Evolutionary conservation across 2,797 vertebrate species (phyloP), one percentile per base, ranked within the genome.

Genomic region (Neostethus bicornis): DNA sequence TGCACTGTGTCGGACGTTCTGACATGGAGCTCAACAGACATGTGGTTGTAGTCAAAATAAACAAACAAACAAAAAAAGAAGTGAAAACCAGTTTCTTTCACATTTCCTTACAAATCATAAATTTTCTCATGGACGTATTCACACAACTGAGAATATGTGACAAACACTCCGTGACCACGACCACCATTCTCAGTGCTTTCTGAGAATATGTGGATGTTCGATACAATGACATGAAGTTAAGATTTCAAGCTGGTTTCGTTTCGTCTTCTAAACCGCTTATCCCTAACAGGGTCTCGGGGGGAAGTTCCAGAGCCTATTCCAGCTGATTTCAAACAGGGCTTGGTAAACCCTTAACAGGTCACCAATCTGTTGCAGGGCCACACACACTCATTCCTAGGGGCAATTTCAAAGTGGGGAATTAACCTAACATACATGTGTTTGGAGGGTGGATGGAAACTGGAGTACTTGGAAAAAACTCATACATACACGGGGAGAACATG

Each of bases 91-190:
- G 4, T 23, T 35, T 41, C 50, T 19, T 26, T 70, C 60, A 4
- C 62, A 45, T 62, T 86, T 89, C 76, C 78, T 79, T 31, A 64
- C 51, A 3, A 14, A 51, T 46, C 29, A 2, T 3, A 0, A 2
- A 28, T 16, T 31, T 19, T 37, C 38, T 60, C 39, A 16, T 8
- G 24, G 14, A 25, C 48, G 39, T 11, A 16, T 25, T 12, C n/a
- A 1, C 6, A 6, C 11, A 5, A 26, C 42, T 29, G 25, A 25
- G 47, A 31, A 35, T 1, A 8, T 8, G 23, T 28, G 16, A 12
- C 4, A 17, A 35, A 24, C 19, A 25, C 14, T 19, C 23, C 28
- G 13, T 4, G 12, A 24, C 3, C 26, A 45, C 13, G 47, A 8
- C 61, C 21, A 24, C 2, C 9, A n/a, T 25, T 13, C 17, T 16